Evolutionary conservation across 2,113 vertebrate genomes (phyloP), one percentile per base, ranked within the genome.

Genomic region (Apteryx mantelli): DNA sequence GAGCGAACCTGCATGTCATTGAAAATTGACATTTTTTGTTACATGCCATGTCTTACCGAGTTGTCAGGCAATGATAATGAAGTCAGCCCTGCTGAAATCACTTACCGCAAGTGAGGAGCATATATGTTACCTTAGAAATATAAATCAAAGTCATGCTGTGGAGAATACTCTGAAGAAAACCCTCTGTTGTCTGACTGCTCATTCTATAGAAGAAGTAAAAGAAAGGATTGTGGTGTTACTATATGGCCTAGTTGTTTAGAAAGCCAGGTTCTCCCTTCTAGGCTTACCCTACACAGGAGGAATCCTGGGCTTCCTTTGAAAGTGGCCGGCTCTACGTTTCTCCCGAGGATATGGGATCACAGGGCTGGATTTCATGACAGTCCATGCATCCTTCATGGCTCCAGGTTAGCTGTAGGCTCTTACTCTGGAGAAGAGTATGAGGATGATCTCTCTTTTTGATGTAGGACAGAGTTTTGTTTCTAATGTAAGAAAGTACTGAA

Each of bases 11-110:
- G 60, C 38, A 20, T 19, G 63, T 78, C 65, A 74, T 4, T 12
- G 22, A 64, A 79, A 95, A 94, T 52, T 53, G 88, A 91, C 94
- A 58, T 44, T 74, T 7, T 93, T 91, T 89, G 56, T 87, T 92
- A 30, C 75, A 30, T 69, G 89, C 78, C 48, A 0, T 48, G 44
- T 89, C 80, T 77, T 78, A 13, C 77, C 44, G 91, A 74, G 56
- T 73, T 95, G 88, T 86, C 64, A 65, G 89, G 77, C 8, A 3
- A 25, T 9, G 80, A 38, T 30, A 13, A 83, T 89, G 91, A 80
- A 95, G 56, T 36, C 73, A 88, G 75, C 11, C 68, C 63, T 75
- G 75, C 74, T 82, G 71, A 87, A 96, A 87, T 88, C 81, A 36
- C 63, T 92, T 82, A 86, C 25, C 22, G 7, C 4, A 56, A 79